Percentiles rank a stretch among this genome's conserved stretches.
phyloP scores from a whole-genome alignment of 2,888 invertebrate species.

The Vanessa cardui region DNA sequence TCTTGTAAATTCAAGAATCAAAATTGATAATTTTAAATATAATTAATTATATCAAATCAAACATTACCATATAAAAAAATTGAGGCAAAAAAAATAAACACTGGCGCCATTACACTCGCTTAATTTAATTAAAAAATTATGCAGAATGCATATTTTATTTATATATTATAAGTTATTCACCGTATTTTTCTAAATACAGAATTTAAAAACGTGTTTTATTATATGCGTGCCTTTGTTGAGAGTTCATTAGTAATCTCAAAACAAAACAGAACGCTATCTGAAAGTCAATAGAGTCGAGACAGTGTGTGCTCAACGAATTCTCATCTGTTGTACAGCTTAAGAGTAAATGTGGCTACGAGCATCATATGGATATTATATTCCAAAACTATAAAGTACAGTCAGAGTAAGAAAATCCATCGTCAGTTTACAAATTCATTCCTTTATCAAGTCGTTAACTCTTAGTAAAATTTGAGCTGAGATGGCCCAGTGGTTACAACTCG shows the following conservation, averaged over 20 bases:
- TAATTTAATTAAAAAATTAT: neutral
- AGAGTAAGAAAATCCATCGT: too few species aligned
- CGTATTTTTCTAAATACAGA: neutral
- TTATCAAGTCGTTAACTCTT: too few species aligned
- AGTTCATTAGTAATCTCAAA: slow-evolving; percentile 30
- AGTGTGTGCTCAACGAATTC: slow-evolving; percentile 39
- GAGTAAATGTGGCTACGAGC: slow-evolving; percentile 2
- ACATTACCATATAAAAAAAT: neutral
- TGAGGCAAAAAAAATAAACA: neutral
- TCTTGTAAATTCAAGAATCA: too few species aligned
- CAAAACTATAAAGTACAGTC: too few species aligned
- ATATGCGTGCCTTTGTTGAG: slow-evolving; percentile 5
- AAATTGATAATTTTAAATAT: too few species aligned
- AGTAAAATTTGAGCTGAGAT: too few species aligned
- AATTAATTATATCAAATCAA: too few species aligned
- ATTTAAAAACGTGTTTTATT: neutral
- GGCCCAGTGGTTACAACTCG: too few species aligned
- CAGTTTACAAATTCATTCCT: too few species aligned
- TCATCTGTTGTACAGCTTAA: neutral
- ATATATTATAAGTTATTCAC: neutral
- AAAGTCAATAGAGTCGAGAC: slow-evolving; percentile 40
- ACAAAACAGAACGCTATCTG: slow-evolving; percentile 35
- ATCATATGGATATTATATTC: neutral
- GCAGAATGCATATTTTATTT: neutral
- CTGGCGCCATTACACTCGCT: neutral